Conservation (phyloP, 2,797 vertebrate genomes). For the Galagoides demidoff region DNA sequence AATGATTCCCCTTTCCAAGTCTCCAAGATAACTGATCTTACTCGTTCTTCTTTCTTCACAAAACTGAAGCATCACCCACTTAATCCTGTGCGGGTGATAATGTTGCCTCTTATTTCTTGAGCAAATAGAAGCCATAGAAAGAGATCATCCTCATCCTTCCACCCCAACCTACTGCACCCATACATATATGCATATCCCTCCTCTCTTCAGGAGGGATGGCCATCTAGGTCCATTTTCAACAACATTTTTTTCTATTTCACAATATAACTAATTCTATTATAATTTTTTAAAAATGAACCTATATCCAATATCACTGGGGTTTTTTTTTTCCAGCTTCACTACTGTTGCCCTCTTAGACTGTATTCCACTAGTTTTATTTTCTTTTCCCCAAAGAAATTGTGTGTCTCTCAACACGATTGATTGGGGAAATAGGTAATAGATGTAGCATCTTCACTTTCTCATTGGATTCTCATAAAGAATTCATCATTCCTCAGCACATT, state of each 20-base stretch:
- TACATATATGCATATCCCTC: background rate
- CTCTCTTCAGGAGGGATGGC: background rate
- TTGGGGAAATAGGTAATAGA: slow-evolving; percentile 67
- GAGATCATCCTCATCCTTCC: background rate
- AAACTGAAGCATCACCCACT: background rate
- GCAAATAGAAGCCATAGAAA: background rate
- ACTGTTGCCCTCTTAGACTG: background rate
- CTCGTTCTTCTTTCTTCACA: background rate
- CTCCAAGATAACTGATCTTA: background rate
- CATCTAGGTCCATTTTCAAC: background rate
- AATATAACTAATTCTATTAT: background rate
- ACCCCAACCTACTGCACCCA: accelerated
- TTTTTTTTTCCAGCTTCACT: background rate
- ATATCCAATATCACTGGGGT: accelerated
- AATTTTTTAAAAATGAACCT: background rate
- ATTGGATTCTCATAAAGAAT: slow-evolving; percentile 71
- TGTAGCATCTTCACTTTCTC: slow-evolving; percentile 51
- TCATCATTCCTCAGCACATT: slow-evolving; percentile 75
- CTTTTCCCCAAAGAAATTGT: slow-evolving; percentile 16
- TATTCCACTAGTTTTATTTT: slow-evolving; percentile 38
- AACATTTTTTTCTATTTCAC: background rate
- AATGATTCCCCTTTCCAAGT: background rate
- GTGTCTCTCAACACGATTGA: slow-evolving; percentile 57
- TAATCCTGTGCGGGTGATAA: background rate
- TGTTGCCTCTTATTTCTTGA: background rate